Percentiles rank a stretch among this genome's conserved stretches.
These are phyloP conservation scores for Cartodere bifasciata DNA, from an alignment of 2,888 invertebrate species.

Conservation along the genomic window DNA sequence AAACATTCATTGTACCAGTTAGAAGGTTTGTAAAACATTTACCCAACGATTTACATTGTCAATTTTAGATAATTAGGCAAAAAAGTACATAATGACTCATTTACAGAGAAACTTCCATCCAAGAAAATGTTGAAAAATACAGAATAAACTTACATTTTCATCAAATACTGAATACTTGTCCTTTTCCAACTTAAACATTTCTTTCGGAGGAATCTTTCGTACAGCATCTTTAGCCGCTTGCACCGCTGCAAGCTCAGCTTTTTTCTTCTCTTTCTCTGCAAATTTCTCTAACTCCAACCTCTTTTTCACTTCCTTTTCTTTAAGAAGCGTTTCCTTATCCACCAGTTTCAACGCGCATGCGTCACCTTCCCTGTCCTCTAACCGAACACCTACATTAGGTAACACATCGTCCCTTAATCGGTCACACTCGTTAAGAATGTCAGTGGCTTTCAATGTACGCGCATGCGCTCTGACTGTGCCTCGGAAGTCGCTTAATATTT, in stretches of 20 bases:
- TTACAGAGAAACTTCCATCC: too few relatives aligned
- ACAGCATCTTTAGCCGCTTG: slow-evolving; percentile 73
- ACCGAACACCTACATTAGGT: slow-evolving; percentile 82
- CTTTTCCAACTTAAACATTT: slow-evolving; percentile 72
- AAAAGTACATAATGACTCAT: too few relatives aligned
- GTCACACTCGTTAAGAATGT: slow-evolving; percentile 79
- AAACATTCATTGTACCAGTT: too few relatives aligned
- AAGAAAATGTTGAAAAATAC: too few relatives aligned
- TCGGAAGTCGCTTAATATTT: slow-evolving; percentile 75
- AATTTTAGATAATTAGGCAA: too few relatives aligned
- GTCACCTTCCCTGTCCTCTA: slow-evolving; percentile 82
- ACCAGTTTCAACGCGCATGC: slow-evolving; percentile 76
- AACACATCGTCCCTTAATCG: slow-evolving; percentile 71
- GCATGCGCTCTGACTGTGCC: slow-evolving; percentile 62
- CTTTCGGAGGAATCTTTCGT: slow-evolving; percentile 67
- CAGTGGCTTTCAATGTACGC: slow-evolving; percentile 45
- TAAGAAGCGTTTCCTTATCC: slow-evolving; percentile 64
- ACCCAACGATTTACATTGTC: too few relatives aligned
- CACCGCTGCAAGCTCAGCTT: slow-evolving; percentile 56
- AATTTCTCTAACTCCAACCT: slow-evolving; percentile 56
- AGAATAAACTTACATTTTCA: slow-evolving; percentile 63
- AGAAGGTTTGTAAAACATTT: too few relatives aligned
- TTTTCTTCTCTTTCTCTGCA: slow-evolving; percentile 63
- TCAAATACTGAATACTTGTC: slow-evolving; percentile 92
- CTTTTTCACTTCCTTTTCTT: slow-evolving; percentile 70